Evolutionary conservation across 1,140 invertebrate genomes (phyloP), one percentile per base, ranked within the genome.

Genomic region (Lordiphosa collinella): DNA sequence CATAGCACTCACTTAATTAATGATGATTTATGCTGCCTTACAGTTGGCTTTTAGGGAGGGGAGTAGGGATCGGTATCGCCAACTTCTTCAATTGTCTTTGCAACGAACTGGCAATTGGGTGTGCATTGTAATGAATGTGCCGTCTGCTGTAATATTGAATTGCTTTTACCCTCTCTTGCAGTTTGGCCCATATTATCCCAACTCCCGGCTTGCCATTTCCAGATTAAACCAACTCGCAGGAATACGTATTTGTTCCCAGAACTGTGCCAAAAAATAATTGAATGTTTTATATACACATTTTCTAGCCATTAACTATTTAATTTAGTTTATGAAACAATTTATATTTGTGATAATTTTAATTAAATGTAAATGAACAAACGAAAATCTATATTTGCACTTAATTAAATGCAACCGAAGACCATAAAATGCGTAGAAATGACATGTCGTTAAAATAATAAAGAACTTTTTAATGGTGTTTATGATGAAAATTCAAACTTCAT

Each of bases 341-440:
- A 61, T 78, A 55, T 79, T 84, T 85, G 80, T 84, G 68, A 84
- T 84, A 79, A 85, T 70, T 70, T 12, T 59, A 73, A 79, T 71
- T 71, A 79, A 85, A 62, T 50, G 12, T 51, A 56, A 69, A 51
- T 25, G 13, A 54, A 65, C 48, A 35, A 56, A 4, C 25, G 48
- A 56, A 49, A 29, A 22, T 18, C 8, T 22, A 16, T 0, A 1
- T 22, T 22, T 22, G 18, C 18, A 22, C 3, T 5, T 5, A 22
- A 5, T 0, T 5, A 22, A 22, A 22, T 22, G 18, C 3, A 22
- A 5, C 2, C 4, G 6, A 22, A 5, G 18, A 22, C 18, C n/a
- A n/a, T n/a, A n/a, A n/a, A n/a, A n/a, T n/a, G n/a, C n/a, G n/a
- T n/a, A n/a, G n/a, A n/a, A n/a, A n/a, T n/a, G n/a, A n/a, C n/a